Evolutionary conservation across 92 coral and sea anemone species (phyloP).

Genomic region (Palythoa grandiflora): DNA sequence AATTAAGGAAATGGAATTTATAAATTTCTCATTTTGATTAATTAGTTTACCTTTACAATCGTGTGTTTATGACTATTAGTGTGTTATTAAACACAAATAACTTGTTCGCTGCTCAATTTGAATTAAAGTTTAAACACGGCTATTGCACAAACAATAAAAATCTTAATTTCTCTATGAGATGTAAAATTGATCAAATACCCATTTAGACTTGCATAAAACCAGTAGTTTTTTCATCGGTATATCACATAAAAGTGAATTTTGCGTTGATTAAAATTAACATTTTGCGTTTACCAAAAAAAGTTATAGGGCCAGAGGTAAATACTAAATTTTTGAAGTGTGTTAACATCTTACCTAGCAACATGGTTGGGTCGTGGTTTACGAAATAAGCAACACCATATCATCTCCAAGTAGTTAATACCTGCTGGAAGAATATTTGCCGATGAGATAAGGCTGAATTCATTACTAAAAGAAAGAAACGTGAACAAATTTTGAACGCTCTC

Average conservation of each 20-base stretch:
- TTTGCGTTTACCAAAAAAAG: not conserved
- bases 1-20: not conserved
- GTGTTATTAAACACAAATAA: not conserved
- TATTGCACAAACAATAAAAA: not conserved
- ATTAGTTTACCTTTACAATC: constrained; percentile 42
- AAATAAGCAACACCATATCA: not conserved
- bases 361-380: not conserved
- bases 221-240: not conserved
- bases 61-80: constrained; percentile 9
- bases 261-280: not conserved
- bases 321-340: not conserved
- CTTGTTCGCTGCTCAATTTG: not conserved
- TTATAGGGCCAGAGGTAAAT: not conserved
- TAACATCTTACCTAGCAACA: constrained; percentile 44
- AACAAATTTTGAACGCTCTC: not conserved
- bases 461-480: not conserved
- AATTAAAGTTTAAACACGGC: not conserved
- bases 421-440: not conserved
- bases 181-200: not conserved
- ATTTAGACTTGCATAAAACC: not conserved
- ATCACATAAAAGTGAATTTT: not conserved
- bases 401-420: not conserved
- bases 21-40: not conserved
- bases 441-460: not conserved
- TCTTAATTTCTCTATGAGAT: not conserved